Conservation (phyloP, 2,888 invertebrate species). For the Lepidochrysops patricia region DNA sequence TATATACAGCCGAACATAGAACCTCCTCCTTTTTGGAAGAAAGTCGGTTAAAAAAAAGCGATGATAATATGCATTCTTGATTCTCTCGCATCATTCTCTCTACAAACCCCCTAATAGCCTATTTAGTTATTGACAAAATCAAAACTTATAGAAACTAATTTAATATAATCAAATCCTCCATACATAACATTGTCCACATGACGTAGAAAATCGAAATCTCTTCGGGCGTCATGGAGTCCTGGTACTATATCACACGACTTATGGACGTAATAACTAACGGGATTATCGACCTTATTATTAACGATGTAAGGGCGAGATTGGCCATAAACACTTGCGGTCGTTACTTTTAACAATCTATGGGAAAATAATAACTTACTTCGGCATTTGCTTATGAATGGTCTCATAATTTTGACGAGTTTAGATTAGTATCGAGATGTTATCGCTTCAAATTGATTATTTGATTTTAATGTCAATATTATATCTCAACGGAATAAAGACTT, state of each 20-base stretch:
- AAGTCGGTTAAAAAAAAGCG: too few species aligned
- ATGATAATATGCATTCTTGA: too few species aligned
- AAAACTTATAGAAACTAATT: slow-evolving; percentile 32
- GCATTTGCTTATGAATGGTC: background rate
- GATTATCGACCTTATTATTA: slow-evolving; percentile 51
- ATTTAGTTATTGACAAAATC: background rate
- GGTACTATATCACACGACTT: slow-evolving; percentile 50
- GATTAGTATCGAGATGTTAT: background rate
- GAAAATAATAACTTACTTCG: background rate
- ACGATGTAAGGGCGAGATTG: background rate
- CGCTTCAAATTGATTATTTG: background rate
- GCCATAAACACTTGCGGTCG: background rate
- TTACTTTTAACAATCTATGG: background rate
- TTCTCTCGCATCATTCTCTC: too few species aligned
- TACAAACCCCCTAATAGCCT: background rate
- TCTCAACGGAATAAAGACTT: background rate
- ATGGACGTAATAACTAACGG: slow-evolving; percentile 46
- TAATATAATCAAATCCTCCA: slow-evolving; percentile 41
- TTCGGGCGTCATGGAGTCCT: slow-evolving; percentile 34
- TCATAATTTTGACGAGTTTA: background rate
- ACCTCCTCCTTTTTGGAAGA: too few species aligned
- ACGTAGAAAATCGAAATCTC: slow-evolving; percentile 29
- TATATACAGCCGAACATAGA: too few species aligned
- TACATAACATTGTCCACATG: slow-evolving; percentile 44
- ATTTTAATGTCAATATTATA: background rate